Percentiles rank a stretch among this genome's conserved stretches.
Conservation (phyloP, 2,113 vertebrate genomes). For the Tetrax tetrax region DNA sequence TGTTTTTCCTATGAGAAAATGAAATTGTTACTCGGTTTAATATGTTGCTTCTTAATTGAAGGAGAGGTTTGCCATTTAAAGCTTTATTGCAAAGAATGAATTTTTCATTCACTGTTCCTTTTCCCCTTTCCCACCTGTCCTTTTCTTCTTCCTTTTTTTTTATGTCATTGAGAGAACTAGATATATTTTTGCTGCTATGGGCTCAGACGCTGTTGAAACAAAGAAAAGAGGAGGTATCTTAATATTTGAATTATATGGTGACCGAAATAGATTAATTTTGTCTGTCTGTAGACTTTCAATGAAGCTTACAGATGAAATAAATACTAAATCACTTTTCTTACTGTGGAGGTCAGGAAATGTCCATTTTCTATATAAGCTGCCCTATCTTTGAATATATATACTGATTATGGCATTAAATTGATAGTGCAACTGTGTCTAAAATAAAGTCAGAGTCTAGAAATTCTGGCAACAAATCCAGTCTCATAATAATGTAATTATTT, state of each 20-base stretch:
- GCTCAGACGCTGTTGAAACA: neutral
- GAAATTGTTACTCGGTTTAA: neutral
- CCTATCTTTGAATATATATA: neutral
- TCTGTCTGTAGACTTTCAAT: neutral
- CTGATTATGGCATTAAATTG: slow-evolving; percentile 16
- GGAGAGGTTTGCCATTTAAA: neutral
- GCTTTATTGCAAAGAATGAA: neutral
- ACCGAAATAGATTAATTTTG: neutral
- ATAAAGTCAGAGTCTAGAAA: neutral
- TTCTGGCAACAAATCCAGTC: slow-evolving; percentile 29
- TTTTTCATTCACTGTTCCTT: neutral
- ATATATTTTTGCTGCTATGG: neutral
- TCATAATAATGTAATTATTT: slow-evolving; percentile 48
- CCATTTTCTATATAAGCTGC: neutral
- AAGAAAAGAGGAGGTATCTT: neutral
- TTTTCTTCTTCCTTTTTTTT: neutral
- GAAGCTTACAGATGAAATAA: neutral
- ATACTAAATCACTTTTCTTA: neutral
- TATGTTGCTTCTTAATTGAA: neutral
- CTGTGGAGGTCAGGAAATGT: neutral
- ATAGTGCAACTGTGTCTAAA: neutral
- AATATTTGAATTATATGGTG: neutral
- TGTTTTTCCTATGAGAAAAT: neutral
- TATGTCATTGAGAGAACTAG: neutral
- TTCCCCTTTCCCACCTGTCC: rapidly evolving